Conservation (phyloP, 1,140 invertebrate genomes). For the Leptopilina boulardi region DNA sequence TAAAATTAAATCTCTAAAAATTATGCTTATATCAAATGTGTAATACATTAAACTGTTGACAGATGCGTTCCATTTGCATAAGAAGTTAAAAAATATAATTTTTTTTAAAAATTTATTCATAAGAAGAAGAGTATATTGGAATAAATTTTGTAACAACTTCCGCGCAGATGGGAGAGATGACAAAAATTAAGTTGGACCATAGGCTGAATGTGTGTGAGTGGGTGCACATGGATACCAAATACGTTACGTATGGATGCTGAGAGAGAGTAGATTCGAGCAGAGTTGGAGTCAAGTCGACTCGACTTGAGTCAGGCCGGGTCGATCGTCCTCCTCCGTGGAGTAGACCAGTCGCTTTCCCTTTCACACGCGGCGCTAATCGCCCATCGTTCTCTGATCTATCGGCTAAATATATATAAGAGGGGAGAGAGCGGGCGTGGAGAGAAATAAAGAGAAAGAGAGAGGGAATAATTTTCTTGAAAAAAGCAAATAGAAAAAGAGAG, state of each 20-base stretch:
- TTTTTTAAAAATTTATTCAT: too few species aligned
- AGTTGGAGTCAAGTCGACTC: conserved; percentile 56
- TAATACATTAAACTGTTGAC: too few species aligned
- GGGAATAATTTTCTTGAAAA: conserved; percentile 47
- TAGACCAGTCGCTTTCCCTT: conserved; percentile 73
- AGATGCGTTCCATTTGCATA: too few species aligned
- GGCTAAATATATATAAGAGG: conserved; percentile 48
- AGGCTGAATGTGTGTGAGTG: conserved; percentile 45
- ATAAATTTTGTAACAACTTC: not conserved
- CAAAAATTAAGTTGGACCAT: conserved; percentile 33
- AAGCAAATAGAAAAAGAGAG: conserved; percentile 45
- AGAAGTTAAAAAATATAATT: too few species aligned
- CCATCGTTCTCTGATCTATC: conserved; percentile 73
- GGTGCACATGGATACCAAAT: conserved; percentile 52
- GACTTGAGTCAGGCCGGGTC: conserved; percentile 66
- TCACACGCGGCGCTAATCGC: conserved; percentile 74
- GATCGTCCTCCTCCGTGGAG: conserved; percentile 71
- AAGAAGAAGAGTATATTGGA: too few species aligned
- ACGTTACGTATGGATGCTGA: conserved; percentile 49
- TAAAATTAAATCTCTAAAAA: too few species aligned
- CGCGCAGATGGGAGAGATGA: not conserved
- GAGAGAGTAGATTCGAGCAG: conserved; percentile 64
- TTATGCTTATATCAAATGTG: too few species aligned
- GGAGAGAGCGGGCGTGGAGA: conserved; percentile 45
- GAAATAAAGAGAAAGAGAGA: conserved; percentile 43